Percentiles rank a stretch among this genome's conserved stretches.
Conservation (phyloP, 2,888 invertebrate genomes). For the Brachycybe producta region DNA sequence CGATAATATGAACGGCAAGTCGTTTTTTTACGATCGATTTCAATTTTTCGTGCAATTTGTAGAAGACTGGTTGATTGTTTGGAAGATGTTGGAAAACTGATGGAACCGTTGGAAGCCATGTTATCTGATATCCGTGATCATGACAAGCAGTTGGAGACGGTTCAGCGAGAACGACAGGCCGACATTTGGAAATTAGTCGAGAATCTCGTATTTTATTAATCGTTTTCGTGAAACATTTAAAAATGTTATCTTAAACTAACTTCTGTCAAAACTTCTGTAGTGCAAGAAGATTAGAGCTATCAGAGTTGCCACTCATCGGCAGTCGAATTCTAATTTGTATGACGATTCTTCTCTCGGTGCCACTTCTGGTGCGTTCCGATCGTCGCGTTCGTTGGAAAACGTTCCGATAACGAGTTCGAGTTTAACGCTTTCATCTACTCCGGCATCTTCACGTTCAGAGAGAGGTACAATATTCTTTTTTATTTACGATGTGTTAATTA, state of each 20-base stretch:
- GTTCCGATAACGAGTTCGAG: too few relatives aligned
- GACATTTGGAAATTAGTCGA: slow-evolving; percentile 16
- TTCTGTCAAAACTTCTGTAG: too few relatives aligned
- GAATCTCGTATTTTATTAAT: slow-evolving; percentile 14
- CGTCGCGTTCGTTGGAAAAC: neutral
- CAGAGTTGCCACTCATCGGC: neutral
- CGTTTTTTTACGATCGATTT: neutral
- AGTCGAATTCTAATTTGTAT: too few relatives aligned
- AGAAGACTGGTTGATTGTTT: slow-evolving; percentile 11
- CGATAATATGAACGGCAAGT: neutral
- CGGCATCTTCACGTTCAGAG: neutral
- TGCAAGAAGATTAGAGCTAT: slow-evolving; percentile 12
- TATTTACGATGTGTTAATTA: neutral
- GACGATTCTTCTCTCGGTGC: too few relatives aligned
- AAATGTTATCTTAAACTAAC: too few relatives aligned
- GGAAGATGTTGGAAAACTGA: slow-evolving; percentile 7
- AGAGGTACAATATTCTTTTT: neutral
- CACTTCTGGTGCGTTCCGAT: too few relatives aligned
- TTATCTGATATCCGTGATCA: slow-evolving; percentile 6
- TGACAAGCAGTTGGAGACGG: slow-evolving; percentile 5
- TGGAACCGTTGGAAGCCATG: slow-evolving; percentile 10
- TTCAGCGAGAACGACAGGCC: slow-evolving; percentile 13
- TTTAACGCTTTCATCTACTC: neutral
- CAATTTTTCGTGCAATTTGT: neutral
- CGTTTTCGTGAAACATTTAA: too few relatives aligned